phyloP scores from a whole-genome alignment of 2,797 vertebrate species.

The Channa striata region DNA sequence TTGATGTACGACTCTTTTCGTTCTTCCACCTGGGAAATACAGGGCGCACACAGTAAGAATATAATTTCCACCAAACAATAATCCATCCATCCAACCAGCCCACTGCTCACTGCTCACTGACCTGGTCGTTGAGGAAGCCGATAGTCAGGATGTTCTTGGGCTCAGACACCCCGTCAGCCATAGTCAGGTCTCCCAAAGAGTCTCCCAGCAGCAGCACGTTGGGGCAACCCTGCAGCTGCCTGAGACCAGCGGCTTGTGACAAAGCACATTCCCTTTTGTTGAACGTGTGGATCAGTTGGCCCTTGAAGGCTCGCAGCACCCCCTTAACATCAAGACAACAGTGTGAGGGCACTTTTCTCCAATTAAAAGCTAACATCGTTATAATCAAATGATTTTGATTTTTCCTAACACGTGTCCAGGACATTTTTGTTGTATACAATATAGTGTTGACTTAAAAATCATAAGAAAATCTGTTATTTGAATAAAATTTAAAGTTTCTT shows the following conservation, averaged over 20 bases:
- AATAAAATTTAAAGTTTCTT: too few relatives aligned
- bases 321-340: slow-evolving; percentile 81
- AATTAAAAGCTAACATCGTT: too few relatives aligned
- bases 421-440: too few relatives aligned
- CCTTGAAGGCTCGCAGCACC: slow-evolving; percentile 87
- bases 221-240: slow-evolving; percentile 80
- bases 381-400: too few relatives aligned
- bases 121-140: slow-evolving; percentile 92
- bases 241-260: slow-evolving; percentile 81
- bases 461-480: too few relatives aligned
- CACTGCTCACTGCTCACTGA: slow-evolving; percentile 31
- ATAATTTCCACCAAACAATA: rapidly evolving
- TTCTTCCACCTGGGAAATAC: slow-evolving; percentile 85
- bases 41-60: background rate
- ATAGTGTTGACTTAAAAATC: too few relatives aligned
- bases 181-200: slow-evolving; percentile 91
- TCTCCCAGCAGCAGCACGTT: slow-evolving; percentile 91
- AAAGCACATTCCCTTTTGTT: slow-evolving; percentile 90
- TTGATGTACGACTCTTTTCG: slow-evolving; percentile 84
- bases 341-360: too few relatives aligned
- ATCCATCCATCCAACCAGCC: too few relatives aligned
- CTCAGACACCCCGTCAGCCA: slow-evolving; percentile 86
- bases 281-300: slow-evolving; percentile 91
- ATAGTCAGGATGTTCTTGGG: slow-evolving; percentile 87
- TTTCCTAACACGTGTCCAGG: too few relatives aligned